Percentiles rank a stretch among this genome's conserved stretches.
phyloP scores from a whole-genome alignment of 2,113 vertebrate genomes.

The Grammomys surdaster region DNA sequence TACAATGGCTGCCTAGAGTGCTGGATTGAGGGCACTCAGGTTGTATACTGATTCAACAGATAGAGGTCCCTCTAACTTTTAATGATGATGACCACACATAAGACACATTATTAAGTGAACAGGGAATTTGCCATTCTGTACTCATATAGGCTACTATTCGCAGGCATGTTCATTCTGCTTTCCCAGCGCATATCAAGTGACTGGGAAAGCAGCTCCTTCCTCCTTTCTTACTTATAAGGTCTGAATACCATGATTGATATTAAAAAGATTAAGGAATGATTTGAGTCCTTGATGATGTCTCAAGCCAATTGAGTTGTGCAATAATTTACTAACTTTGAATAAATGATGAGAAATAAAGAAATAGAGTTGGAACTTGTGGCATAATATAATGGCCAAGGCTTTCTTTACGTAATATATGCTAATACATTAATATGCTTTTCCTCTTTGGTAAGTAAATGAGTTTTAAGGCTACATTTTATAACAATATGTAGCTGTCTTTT shows the following conservation, averaged over 20 bases:
- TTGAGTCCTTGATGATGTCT: background rate
- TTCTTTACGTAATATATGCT: background rate
- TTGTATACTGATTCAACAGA: background rate
- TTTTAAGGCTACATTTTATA: background rate
- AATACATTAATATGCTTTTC: background rate
- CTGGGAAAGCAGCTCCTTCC: background rate
- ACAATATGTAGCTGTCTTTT: background rate
- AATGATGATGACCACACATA: background rate
- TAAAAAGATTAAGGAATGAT: background rate
- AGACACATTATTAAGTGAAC: background rate
- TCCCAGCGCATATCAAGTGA: background rate
- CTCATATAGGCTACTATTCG: background rate
- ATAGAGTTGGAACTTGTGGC: background rate
- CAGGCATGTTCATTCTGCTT: background rate
- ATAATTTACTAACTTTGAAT: background rate
- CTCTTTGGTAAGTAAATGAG: constrained; percentile 35
- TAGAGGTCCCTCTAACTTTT: background rate
- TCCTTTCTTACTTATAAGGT: background rate
- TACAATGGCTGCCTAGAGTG: background rate
- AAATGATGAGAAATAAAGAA: background rate
- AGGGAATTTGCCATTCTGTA: background rate
- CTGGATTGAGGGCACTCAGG: background rate
- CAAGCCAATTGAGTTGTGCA: background rate
- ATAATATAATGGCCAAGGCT: background rate
- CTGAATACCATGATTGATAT: background rate